A percentile compares a stretch with the other conserved stretches of the same genome.
Conservation (phyloP, 92 coral and sea anemone species). For the Blastomussa wellsi region DNA sequence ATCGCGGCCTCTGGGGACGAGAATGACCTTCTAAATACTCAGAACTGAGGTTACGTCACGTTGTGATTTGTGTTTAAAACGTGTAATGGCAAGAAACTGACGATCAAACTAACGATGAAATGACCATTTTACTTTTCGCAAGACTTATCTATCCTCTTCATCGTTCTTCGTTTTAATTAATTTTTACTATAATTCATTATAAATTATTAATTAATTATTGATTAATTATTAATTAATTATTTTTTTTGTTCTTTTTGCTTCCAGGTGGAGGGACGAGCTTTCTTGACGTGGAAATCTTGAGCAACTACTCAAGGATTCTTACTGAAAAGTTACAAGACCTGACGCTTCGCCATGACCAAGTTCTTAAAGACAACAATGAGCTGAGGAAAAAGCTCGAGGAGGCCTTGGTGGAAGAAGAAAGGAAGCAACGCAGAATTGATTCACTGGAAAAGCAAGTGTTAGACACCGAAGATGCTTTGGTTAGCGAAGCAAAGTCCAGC, state of each 20-base stretch:
- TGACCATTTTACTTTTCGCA: no score
- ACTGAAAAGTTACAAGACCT: slow-evolving; percentile 70
- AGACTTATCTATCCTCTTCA: no score
- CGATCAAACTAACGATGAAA: no score
- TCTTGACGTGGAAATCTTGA: slow-evolving; percentile 61
- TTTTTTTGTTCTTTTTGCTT: background rate
- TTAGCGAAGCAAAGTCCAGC: slow-evolving; percentile 38
- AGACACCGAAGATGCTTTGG: slow-evolving; percentile 57
- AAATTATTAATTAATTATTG: no score
- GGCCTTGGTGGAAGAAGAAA: slow-evolving; percentile 23
- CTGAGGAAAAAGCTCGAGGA: slow-evolving; percentile 50
- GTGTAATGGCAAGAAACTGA: no score
- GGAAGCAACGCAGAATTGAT: slow-evolving; percentile 24
- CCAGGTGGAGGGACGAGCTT: slow-evolving; percentile 31
- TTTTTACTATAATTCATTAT: no score
- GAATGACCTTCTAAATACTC: no score
- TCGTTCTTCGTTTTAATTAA: no score
- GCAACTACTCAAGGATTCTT: slow-evolving; percentile 57
- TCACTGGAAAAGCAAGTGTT: slow-evolving; percentile 38
- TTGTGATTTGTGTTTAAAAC: no score
- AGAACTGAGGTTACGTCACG: no score
- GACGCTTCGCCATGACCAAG: slow-evolving; percentile 58
- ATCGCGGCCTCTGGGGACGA: no score
- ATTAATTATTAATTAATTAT: background rate
- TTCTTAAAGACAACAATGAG: slow-evolving; percentile 62